Evolutionary conservation across 2,888 invertebrate genomes (phyloP).

Genomic region (Calliscelio sp.): DNA sequence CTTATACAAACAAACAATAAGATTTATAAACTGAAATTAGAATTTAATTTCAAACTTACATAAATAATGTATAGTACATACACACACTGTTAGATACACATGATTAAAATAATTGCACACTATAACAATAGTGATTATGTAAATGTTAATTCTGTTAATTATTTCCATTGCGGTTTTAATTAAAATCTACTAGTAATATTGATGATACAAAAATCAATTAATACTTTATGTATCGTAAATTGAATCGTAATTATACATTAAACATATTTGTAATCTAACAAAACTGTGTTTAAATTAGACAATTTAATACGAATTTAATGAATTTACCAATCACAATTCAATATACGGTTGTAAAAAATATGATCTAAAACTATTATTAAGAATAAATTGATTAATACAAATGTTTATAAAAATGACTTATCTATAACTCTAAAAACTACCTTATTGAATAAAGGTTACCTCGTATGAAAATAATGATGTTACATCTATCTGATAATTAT

Average conservation of each 20-base stretch:
- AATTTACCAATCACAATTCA: conserved; percentile 9
- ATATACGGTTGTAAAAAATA: conserved; percentile 18
- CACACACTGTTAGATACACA: conserved; percentile 35
- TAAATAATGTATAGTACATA: conserved; percentile 25
- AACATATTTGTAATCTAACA: too few relatives aligned
- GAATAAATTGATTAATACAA: conserved; percentile 3
- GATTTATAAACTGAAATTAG: conserved; percentile 19
- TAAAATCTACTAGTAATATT: too few relatives aligned
- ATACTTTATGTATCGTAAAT: neutral
- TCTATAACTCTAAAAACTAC: conserved; percentile 14
- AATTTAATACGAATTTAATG: neutral
- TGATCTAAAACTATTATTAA: conserved; percentile 8
- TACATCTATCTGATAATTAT: neutral
- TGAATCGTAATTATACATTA: neutral
- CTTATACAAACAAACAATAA: neutral
- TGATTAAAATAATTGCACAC: too few relatives aligned
- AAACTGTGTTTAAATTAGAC: neutral
- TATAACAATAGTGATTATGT: neutral
- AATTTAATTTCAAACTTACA: conserved; percentile 6
- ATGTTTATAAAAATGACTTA: conserved; percentile 3
- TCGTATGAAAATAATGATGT: conserved; percentile 6
- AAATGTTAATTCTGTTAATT: conserved; percentile 7
- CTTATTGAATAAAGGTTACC: conserved; percentile 41
- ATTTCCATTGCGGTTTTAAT: conserved; percentile 43
- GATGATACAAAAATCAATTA: neutral